These are phyloP conservation scores for Arizona elegans DNA, from an alignment of 2,113 vertebrate species.

Conservation along the genomic window DNA sequence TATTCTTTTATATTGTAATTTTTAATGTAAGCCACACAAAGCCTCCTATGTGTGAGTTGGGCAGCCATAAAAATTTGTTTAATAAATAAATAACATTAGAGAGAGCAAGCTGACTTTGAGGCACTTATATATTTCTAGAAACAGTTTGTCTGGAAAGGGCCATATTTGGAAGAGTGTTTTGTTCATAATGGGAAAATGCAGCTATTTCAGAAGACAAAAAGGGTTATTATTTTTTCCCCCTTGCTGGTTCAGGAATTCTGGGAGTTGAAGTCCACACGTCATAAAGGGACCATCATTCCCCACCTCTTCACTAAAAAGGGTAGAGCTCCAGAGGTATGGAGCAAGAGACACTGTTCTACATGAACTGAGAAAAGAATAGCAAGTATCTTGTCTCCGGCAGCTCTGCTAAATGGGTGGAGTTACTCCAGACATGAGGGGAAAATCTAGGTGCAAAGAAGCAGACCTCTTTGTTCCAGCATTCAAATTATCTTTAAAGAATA, in stretches of 20 bases:
- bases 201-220: neutral
- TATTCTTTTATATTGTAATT: neutral
- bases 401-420: neutral
- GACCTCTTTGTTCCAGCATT: neutral
- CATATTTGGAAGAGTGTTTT: neutral
- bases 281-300: neutral
- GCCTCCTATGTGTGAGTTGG: neutral
- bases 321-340: neutral
- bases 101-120: neutral
- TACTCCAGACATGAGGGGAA: neutral
- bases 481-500: neutral
- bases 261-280: neutral
- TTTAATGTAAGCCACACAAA: neutral
- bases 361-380: neutral
- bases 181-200: neutral
- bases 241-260: neutral
- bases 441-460: neutral
- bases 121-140: too few species aligned
- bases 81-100: neutral
- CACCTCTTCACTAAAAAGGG: neutral
- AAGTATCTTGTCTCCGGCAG: neutral
- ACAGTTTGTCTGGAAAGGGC: neutral
- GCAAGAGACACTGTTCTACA: neutral
- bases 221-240: too few species aligned
- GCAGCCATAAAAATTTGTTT: neutral